Base-by-base conservation (phyloP, 2,113 vertebrate genomes). In the Coracopsis vasa region DNA sequence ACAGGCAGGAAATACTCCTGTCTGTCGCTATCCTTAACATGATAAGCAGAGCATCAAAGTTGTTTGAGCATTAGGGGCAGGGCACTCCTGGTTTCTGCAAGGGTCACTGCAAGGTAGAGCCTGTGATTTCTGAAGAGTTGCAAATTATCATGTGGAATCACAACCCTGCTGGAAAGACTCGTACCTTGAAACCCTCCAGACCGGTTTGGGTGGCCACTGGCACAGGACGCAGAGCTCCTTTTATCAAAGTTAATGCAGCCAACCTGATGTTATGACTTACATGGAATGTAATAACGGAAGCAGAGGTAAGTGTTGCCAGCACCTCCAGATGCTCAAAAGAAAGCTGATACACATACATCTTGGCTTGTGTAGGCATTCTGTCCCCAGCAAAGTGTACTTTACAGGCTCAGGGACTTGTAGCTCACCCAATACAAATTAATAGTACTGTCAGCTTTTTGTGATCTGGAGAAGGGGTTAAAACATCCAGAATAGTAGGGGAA, bases 301-400 rank as follows among this genome's bases (percentile, higher is more conserved):
- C 0, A 0, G 48, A 53, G 44, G 2, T 11, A 67, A 67, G 44
- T 7, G 17, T 11, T 42, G 58, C 78, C 71, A 88, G 25, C 37
- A 23, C 23, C 35, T 83, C 23, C 61, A 42, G 73, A 86, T 2
- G 0, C 17, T 35, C n/a, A 16, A 33, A 65, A 51, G 65, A 67
- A 72, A 53, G 45, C 3, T 0, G 2, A 11, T 56, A 14, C 8
- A 41, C 5, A 1, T 27, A 16, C 3, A 13, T 37, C 21, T 80
- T 77, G 42, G 62, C 74, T 62, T 45, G 25, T 1, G 2, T 11
- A 50, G 45, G 20, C 71, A 33, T 45, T 66, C 74, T 41, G 1
- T 28, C 45, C 53, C 53, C 24, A 12, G 28, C 23, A 35, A 84
- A 51, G 13, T 13, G 16, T 11, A 66, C 29, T 44, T 37, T 48